A percentile compares a stretch with the other conserved stretches of the same genome.
These are phyloP conservation scores for Meliscaeva auricollis DNA, from an alignment of 2,888 invertebrate species.

Conservation along the genomic window DNA sequence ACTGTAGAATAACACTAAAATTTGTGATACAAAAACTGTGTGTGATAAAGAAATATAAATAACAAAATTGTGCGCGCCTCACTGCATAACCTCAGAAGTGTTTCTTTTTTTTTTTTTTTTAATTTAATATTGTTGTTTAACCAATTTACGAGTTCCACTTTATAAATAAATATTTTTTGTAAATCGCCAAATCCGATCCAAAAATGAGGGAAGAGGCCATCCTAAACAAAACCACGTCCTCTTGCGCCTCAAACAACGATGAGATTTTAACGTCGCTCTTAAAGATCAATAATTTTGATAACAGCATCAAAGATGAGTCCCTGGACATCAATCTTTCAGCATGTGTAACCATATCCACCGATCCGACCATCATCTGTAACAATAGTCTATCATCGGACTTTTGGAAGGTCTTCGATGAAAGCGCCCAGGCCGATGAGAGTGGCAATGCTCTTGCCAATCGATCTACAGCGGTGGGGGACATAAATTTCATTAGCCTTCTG, in stretches of 20 bases:
- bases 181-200: constrained; percentile 10
- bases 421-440: constrained; percentile 78
- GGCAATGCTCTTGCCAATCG: constrained; percentile 33
- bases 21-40: constrained; percentile 41
- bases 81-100: constrained; percentile 59
- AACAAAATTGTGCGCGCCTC: constrained; percentile 66
- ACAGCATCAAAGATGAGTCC: constrained; percentile 83
- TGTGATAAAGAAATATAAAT: constrained; percentile 39
- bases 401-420: constrained; percentile 83
- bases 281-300: constrained; percentile 83
- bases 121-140: not conserved
- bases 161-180: not conserved
- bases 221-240: constrained; percentile 39
- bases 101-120: not conserved
- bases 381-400: constrained; percentile 83
- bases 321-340: constrained; percentile 83
- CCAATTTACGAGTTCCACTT: too few species aligned
- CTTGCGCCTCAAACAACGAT: constrained; percentile 78
- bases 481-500: constrained; percentile 62
- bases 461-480: constrained; percentile 40
- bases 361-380: constrained; percentile 80
- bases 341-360: constrained; percentile 82
- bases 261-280: constrained; percentile 82
- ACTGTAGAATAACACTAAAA: constrained; percentile 35
- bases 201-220: constrained; percentile 75